Conservation (phyloP, 2,113 vertebrate species). For the Rhineura floridana region DNA sequence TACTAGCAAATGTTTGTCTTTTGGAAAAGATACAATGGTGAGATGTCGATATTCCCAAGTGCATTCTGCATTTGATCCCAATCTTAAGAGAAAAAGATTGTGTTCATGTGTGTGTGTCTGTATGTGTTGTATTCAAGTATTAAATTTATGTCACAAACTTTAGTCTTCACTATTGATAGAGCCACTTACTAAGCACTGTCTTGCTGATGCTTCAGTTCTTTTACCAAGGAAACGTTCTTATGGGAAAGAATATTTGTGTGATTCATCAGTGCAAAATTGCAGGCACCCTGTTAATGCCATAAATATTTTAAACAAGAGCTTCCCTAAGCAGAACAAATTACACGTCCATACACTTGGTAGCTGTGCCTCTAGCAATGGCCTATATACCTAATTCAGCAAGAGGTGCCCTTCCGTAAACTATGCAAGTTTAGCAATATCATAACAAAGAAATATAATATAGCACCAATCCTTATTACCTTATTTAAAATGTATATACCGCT, state of each 20-base stretch:
- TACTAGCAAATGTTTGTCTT: background rate
- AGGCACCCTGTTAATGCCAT: slow-evolving; percentile 50
- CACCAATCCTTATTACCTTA: background rate
- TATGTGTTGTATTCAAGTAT: slow-evolving; percentile 10
- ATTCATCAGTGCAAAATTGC: slow-evolving; percentile 50
- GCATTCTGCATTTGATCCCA: background rate
- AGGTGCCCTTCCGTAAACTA: background rate
- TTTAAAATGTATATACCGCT: no score
- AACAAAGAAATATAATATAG: background rate
- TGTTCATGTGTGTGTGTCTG: background rate
- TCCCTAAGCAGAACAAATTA: slow-evolving; percentile 34
- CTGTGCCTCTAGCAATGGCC: slow-evolving; percentile 44
- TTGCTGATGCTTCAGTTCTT: slow-evolving; percentile 42
- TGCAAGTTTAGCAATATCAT: background rate
- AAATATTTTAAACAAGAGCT: slow-evolving; percentile 61
- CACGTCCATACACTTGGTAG: slow-evolving; percentile 18
- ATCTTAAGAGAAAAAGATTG: no score
- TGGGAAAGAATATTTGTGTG: slow-evolving; percentile 43
- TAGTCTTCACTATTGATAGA: slow-evolving; percentile 49
- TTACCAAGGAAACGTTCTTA: slow-evolving; percentile 24
- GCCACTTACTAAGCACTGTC: slow-evolving; percentile 53
- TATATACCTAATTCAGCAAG: slow-evolving; percentile 42
- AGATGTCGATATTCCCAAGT: background rate
- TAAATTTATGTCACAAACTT: slow-evolving; percentile 41
- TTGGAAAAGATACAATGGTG: background rate